Conservation (phyloP, 2,797 vertebrate species). For the Girardinus metallicus region DNA sequence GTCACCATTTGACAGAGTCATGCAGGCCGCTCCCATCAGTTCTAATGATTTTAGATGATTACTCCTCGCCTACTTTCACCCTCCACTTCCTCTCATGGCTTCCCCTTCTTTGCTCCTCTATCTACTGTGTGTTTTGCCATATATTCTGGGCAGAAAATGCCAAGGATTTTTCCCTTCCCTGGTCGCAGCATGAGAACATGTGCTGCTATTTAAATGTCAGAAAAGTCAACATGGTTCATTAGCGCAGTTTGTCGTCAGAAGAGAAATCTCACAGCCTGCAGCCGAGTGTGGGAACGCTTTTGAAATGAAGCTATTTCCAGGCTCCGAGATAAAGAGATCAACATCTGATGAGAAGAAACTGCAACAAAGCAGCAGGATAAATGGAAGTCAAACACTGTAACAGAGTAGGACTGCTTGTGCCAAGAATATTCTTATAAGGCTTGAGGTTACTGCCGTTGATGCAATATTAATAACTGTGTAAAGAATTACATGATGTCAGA, state of each 20-base stretch:
- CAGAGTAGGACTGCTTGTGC: constrained; percentile 1
- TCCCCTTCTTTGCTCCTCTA: constrained; percentile 15
- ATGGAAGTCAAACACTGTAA: constrained; percentile 2
- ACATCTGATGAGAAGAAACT: constrained; percentile 14
- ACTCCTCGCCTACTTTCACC: constrained; percentile 31
- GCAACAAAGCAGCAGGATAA: background rate
- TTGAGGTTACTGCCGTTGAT: background rate
- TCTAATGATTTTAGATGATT: constrained; percentile 79
- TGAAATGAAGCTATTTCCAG: constrained; percentile 7
- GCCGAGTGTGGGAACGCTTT: constrained; percentile 51
- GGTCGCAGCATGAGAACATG: constrained; percentile 41
- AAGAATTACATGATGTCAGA: background rate
- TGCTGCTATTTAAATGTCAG: constrained; percentile 53
- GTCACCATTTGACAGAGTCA: constrained; percentile 50
- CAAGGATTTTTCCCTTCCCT: constrained; percentile 33
- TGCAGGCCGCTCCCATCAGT: constrained; percentile 66
- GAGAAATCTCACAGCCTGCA: constrained; percentile 24
- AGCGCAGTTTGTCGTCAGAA: constrained; percentile 34
- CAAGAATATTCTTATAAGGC: background rate
- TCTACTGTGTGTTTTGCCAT: constrained; percentile 36
- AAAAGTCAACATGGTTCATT: constrained; percentile 36
- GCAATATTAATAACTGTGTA: background rate
- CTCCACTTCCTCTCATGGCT: constrained; percentile 41
- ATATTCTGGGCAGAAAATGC: constrained; percentile 52
- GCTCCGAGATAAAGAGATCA: constrained; percentile 20